These are phyloP conservation scores for Perca schrenkii DNA, from an alignment of 2,113 vertebrate species.

Conservation along the genomic window DNA sequence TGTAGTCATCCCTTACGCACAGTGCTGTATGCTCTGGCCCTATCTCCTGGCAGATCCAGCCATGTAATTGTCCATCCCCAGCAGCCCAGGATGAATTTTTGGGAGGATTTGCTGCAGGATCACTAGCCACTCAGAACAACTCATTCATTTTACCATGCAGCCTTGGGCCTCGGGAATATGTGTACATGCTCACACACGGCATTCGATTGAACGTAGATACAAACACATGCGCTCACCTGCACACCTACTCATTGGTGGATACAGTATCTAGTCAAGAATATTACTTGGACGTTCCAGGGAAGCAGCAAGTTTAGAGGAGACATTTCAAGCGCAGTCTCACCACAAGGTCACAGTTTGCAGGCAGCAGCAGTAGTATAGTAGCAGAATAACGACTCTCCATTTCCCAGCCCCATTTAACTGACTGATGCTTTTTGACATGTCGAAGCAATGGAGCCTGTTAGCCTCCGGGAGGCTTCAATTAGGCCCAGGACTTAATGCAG, in stretches of 20 bases:
- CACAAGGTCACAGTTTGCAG: conserved; percentile 81
- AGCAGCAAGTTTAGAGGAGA: conserved; percentile 58
- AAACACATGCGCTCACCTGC: not conserved
- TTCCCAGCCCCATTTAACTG: conserved; percentile 83
- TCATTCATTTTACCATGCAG: conserved; percentile 29
- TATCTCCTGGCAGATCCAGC: conserved; percentile 33
- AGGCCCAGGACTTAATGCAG: conserved; percentile 79
- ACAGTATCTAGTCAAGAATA: conserved; percentile 27
- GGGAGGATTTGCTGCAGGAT: conserved; percentile 44
- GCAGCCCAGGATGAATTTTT: conserved; percentile 45
- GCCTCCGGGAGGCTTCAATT: conserved; percentile 83
- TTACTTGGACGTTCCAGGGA: conserved; percentile 46
- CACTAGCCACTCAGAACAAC: conserved; percentile 47
- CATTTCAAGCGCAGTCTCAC: conserved; percentile 66
- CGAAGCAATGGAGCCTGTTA: conserved; percentile 78
- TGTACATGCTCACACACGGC: not conserved
- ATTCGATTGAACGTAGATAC: not conserved
- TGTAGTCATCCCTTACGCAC: conserved; percentile 23
- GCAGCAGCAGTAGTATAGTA: conserved; percentile 58
- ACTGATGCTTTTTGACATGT: conserved; percentile 85
- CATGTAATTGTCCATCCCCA: conserved; percentile 29
- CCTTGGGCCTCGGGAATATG: conserved; percentile 10
- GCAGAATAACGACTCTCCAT: conserved; percentile 69
- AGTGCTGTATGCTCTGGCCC: conserved; percentile 14
- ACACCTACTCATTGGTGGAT: not conserved